These are phyloP conservation scores for Manis pentadactyla DNA, from an alignment of 2,797 vertebrate genomes.

Conservation along the genomic window DNA sequence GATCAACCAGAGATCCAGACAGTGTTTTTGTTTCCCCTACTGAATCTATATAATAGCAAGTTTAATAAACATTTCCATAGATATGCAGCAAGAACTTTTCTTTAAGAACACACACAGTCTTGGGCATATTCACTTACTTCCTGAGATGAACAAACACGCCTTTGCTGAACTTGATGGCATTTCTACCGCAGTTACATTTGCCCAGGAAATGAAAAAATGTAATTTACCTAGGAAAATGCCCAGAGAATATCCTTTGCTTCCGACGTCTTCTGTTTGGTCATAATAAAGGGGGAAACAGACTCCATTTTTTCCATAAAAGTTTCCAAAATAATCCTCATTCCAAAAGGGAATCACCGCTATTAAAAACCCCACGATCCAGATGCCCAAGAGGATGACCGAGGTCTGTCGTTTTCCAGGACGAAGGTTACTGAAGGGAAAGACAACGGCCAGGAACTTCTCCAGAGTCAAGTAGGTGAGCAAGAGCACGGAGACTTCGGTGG, in stretches of 20 bases:
- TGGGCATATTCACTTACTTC: not conserved
- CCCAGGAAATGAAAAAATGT: not conserved
- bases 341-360: conserved; percentile 91
- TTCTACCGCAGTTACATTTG: conserved; percentile 2
- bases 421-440: conserved; percentile 93
- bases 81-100: not conserved
- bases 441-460: conserved; percentile 93
- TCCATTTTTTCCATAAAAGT: conserved; percentile 93
- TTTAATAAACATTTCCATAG: conserved; percentile 49
- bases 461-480: conserved; percentile 92
- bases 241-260: conserved; percentile 91
- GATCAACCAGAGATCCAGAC: not conserved
- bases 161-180: not conserved
- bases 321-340: conserved; percentile 91
- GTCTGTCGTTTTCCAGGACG: conserved; percentile 90
- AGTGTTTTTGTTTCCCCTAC: not conserved
- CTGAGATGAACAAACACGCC: not conserved
- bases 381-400: conserved; percentile 84
- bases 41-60: conserved; percentile 46
- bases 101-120: not conserved
- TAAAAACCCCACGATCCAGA: conserved; percentile 91
- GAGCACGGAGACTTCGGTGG: conserved; percentile 91
- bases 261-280: conserved; percentile 90
- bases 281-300: conserved; percentile 93
- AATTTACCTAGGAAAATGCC: conserved; percentile 93